These are phyloP conservation scores for Spheniscus humboldti DNA, from an alignment of 2,797 vertebrate genomes.

Conservation along the genomic window DNA sequence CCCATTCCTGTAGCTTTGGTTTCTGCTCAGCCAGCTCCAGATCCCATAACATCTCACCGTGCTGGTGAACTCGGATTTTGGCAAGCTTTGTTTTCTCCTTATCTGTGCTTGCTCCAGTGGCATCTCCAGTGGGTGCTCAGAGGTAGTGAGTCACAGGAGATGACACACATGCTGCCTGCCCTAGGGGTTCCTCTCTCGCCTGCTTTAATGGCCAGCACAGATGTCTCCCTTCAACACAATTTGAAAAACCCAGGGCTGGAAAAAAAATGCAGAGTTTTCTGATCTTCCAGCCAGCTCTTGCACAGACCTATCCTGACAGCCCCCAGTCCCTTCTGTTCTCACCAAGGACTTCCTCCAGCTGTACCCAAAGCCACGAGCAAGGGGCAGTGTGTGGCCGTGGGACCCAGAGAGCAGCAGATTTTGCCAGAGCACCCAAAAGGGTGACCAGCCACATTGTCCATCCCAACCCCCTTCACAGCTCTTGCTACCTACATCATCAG, in stretches of 20 bases:
- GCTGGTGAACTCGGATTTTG: neutral
- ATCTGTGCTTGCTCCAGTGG: neutral
- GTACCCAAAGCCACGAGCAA: neutral
- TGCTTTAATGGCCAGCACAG: neutral
- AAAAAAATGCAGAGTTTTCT: neutral
- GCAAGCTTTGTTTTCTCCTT: neutral
- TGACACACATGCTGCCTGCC: neutral
- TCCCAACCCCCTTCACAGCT: neutral
- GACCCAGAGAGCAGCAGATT: neutral
- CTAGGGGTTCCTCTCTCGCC: neutral
- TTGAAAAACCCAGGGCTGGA: neutral
- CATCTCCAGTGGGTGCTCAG: neutral
- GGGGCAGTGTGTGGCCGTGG: neutral
- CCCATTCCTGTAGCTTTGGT: neutral
- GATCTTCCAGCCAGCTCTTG: neutral
- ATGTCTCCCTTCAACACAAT: neutral
- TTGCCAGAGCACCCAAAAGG: neutral
- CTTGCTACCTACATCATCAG: accelerated
- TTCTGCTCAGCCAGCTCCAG: neutral
- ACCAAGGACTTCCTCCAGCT: neutral
- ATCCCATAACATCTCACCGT: neutral
- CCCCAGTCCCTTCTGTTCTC: neutral
- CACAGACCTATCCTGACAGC: neutral
- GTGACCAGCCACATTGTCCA: neutral
- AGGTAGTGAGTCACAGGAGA: neutral